phyloP scores from a whole-genome alignment of 2,888 invertebrate species.

The Caenorhabditis drosophilae region DNA sequence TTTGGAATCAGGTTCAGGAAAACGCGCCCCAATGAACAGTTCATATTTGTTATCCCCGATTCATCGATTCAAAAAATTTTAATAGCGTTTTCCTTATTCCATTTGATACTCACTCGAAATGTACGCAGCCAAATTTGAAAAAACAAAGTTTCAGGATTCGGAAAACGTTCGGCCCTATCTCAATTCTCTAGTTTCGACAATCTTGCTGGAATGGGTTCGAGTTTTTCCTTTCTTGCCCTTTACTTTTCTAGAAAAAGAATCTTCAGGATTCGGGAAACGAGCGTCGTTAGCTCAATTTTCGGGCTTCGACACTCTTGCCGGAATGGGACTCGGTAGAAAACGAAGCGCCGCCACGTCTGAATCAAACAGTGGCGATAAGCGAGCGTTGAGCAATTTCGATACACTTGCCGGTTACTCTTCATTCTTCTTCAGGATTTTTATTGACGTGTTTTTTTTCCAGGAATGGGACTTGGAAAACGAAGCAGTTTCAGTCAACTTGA shows the following conservation, averaged over 20 bases:
- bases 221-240: no score
- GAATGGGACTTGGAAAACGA: conserved; percentile 34
- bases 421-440: not conserved
- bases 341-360: conserved; percentile 4
- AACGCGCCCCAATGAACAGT: no score
- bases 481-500: conserved; percentile 15
- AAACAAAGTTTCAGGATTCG: not conserved
- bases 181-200: conserved; percentile 26
- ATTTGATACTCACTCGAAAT: no score
- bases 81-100: not conserved
- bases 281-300: conserved; percentile 16
- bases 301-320: conserved; percentile 28
- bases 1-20: no score
- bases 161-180: conserved; percentile 14
- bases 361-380: conserved; percentile 14
- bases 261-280: conserved; percentile 15
- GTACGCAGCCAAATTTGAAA: no score
- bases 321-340: conserved; percentile 31
- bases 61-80: no score
- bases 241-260: not conserved
- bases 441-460: conserved; percentile 2
- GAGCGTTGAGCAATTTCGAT: conserved; percentile 25
- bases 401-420: conserved; percentile 14
- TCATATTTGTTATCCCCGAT: no score
- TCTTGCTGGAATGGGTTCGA: conserved; percentile 26